Evolutionary conservation across 2,113 vertebrate species (phyloP).

Genomic region (Oryzias woworae): DNA sequence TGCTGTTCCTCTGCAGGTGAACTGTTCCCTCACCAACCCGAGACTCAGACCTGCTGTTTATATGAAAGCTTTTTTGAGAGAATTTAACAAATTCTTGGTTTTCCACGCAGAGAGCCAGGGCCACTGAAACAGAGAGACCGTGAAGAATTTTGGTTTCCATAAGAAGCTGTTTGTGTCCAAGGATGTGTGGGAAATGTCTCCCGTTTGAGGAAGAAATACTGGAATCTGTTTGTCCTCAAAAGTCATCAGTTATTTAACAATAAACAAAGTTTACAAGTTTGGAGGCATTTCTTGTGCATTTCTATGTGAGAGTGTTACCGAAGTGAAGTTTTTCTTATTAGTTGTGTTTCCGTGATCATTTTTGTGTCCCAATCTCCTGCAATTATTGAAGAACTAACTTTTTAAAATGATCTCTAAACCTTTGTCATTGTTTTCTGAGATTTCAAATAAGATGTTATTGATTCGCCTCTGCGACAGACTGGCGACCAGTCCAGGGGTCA

Average conservation of each 20-base stretch:
- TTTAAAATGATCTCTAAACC: too few relatives aligned
- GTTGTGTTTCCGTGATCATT: too few relatives aligned
- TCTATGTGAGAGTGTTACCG: too few relatives aligned
- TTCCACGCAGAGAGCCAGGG: slow-evolving; percentile 69
- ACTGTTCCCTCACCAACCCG: slow-evolving; percentile 24
- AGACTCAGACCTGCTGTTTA: slow-evolving; percentile 28
- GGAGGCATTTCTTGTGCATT: not conserved
- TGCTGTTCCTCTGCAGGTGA: slow-evolving; percentile 16
- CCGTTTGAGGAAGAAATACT: slow-evolving; percentile 26
- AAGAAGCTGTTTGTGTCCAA: slow-evolving; percentile 43
- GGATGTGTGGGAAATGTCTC: slow-evolving; percentile 54
- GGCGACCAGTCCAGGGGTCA: too few relatives aligned
- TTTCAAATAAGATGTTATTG: too few relatives aligned
- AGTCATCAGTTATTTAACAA: not conserved
- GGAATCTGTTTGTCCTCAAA: slow-evolving; percentile 24
- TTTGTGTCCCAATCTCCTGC: too few relatives aligned
- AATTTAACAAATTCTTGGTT: slow-evolving; percentile 59
- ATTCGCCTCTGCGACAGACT: too few relatives aligned
- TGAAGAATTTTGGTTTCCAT: slow-evolving; percentile 62
- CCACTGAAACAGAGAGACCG: slow-evolving; percentile 50
- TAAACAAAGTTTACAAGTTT: not conserved
- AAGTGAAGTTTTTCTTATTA: too few relatives aligned
- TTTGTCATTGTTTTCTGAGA: too few relatives aligned
- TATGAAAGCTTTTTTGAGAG: slow-evolving; percentile 52
- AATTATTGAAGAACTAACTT: too few relatives aligned